Evolutionary conservation across 2,113 vertebrate genomes (phyloP).

Genomic region (Leptocoma aspasia): DNA sequence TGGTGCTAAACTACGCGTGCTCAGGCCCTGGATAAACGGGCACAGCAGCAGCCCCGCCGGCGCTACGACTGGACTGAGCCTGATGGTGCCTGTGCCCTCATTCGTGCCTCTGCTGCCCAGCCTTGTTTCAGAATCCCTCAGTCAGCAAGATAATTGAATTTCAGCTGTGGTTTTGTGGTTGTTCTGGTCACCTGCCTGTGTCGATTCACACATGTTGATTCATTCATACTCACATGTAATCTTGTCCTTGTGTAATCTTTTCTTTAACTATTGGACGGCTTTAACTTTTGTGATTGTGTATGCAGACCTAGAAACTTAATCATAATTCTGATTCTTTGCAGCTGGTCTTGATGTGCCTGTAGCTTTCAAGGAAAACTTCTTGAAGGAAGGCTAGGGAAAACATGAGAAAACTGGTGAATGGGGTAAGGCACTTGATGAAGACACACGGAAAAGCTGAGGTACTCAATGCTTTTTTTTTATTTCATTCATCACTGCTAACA

Average conservation of each 20-base stretch:
- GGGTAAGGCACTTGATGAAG: background rate
- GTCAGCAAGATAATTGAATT: fast-evolving
- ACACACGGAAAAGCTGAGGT: fast-evolving
- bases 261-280: background rate
- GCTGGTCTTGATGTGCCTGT: background rate
- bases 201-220: background rate
- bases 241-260: background rate
- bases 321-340: background rate
- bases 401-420: background rate
- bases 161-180: background rate
- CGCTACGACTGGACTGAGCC: fast-evolving
- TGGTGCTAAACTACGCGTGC: fast-evolving
- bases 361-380: background rate
- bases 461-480: background rate
- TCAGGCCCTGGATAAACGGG: background rate
- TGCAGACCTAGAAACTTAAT: background rate
- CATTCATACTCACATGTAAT: background rate
- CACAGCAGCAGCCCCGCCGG: background rate
- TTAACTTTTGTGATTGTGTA: background rate
- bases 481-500: background rate
- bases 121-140: background rate
- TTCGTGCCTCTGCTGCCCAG: background rate
- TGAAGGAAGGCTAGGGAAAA: background rate
- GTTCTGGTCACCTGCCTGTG: background rate
- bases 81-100: background rate